Evolutionary conservation across 2,113 vertebrate genomes (phyloP).

Genomic region (Anser brachyrhynchus): DNA sequence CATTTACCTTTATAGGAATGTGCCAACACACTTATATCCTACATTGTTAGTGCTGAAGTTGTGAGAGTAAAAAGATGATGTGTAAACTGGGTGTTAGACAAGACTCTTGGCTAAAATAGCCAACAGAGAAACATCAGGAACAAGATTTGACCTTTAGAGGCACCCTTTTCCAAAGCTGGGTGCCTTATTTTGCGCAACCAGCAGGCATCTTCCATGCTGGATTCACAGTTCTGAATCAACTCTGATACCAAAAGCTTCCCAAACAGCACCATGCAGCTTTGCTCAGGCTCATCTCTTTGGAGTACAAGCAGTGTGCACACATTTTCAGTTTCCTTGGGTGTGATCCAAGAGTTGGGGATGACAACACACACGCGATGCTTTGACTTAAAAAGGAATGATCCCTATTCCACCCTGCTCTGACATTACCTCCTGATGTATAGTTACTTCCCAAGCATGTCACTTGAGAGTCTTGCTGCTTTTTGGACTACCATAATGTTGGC

Average conservation of each 20-base stretch:
- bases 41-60: background rate
- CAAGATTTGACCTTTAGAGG: background rate
- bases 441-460: background rate
- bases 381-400: background rate
- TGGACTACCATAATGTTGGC: background rate
- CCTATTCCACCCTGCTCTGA: background rate
- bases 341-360: background rate
- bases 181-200: background rate
- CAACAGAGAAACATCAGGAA: background rate
- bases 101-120: background rate
- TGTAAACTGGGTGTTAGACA: background rate
- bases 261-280: background rate
- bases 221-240: background rate
- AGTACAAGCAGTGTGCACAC: background rate
- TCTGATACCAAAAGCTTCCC: background rate
- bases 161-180: background rate
- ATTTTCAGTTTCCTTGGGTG: background rate
- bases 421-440: background rate
- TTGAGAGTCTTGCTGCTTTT: background rate
- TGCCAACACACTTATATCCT: background rate
- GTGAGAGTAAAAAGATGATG: background rate
- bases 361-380: background rate
- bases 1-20: background rate
- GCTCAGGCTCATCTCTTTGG: background rate
- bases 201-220: background rate